A percentile compares a stretch with the other conserved stretches of the same genome.
phyloP scores from a whole-genome alignment of 1,140 invertebrate species.

The Scaptodrosophila lebanonensis region DNA sequence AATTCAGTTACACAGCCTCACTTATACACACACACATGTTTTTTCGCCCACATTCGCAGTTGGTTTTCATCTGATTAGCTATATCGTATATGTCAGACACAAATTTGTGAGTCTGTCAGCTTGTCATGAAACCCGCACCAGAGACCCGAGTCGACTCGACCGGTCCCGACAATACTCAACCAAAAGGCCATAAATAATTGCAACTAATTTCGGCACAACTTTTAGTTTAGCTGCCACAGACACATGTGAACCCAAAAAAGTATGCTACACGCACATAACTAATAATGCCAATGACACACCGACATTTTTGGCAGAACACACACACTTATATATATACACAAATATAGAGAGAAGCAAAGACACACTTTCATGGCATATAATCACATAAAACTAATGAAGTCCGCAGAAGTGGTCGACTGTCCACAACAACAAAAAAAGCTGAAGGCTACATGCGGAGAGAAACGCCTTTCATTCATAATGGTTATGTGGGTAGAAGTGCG shows the following conservation, averaged over 20 bases:
- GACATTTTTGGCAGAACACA: constrained; percentile 16
- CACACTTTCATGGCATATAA: constrained; percentile 49
- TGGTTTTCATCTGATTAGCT: too few relatives aligned
- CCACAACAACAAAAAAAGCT: constrained; percentile 20
- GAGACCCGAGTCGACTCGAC: too few relatives aligned
- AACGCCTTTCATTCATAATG: constrained; percentile 39
- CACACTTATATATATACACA: background rate
- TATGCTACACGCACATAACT: constrained; percentile 38
- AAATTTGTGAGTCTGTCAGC: too few relatives aligned
- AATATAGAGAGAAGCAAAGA: background rate
- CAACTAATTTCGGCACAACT: constrained; percentile 55
- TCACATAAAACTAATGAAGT: constrained; percentile 73
- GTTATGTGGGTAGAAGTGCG: constrained; percentile 49
- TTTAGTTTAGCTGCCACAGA: constrained; percentile 17
- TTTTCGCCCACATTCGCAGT: too few relatives aligned
- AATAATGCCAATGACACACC: constrained; percentile 64
- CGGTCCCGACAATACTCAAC: constrained; percentile 11
- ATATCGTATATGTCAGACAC: too few relatives aligned
- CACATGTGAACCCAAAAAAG: constrained; percentile 9
- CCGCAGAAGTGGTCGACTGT: constrained; percentile 51
- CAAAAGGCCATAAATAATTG: constrained; percentile 62
- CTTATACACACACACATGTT: too few relatives aligned
- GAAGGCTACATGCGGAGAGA: constrained; percentile 18
- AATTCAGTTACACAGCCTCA: too few relatives aligned
- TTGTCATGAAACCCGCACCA: too few relatives aligned